phyloP scores from a whole-genome alignment of 2,113 vertebrate species.

The Litocranius walleri region DNA sequence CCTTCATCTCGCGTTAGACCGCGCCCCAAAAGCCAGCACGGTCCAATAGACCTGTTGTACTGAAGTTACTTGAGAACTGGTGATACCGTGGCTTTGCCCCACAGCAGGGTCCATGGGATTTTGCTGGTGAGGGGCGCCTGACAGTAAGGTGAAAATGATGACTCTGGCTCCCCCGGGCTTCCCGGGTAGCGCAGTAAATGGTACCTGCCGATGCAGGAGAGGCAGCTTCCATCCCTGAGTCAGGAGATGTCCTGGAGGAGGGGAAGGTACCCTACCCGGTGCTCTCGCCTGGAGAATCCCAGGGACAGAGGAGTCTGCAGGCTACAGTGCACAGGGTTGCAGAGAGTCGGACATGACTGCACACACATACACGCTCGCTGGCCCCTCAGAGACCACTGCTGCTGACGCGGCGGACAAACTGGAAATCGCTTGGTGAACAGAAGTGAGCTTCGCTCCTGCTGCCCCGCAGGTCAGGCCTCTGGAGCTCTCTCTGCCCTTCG shows the following conservation, averaged over 20 bases:
- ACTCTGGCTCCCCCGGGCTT: background rate
- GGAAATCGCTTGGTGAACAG: background rate
- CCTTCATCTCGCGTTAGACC: background rate
- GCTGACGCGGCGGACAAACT: background rate
- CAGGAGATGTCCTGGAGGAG: background rate
- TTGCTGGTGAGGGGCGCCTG: background rate
- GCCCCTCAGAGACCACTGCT: background rate
- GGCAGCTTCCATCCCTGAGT: background rate
- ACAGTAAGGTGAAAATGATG: background rate
- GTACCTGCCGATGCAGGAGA: background rate
- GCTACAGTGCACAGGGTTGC: background rate
- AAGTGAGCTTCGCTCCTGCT: background rate
- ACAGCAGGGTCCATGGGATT: background rate
- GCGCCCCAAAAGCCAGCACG: background rate
- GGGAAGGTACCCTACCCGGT: background rate
- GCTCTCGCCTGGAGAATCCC: background rate
- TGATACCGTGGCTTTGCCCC: background rate
- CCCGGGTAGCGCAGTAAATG: background rate
- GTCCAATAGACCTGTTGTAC: background rate
- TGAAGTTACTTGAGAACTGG: background rate
- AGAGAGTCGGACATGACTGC: background rate
- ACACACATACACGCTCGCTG: background rate
- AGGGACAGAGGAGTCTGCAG: background rate
- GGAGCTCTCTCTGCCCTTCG: background rate
- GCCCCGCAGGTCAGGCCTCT: background rate